Base-by-base conservation (phyloP, 2,797 vertebrate genomes). In the Ctenosaura bakeri region DNA sequence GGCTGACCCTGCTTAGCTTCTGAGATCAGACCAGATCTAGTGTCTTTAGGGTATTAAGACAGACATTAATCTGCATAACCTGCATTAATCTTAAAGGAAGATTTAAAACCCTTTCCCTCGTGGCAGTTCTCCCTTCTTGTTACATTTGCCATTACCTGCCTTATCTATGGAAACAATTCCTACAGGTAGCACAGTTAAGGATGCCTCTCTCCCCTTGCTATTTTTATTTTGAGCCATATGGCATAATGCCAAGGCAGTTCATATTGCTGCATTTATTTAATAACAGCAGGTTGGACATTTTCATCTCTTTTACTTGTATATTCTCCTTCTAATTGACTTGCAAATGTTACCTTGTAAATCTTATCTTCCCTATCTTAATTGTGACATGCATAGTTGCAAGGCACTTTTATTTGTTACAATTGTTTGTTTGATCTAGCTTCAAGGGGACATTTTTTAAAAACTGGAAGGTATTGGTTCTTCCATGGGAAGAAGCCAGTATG, bases 361-460 rank as follows among this genome's bases (percentile, higher is more conserved):
- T 32, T 79, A 54, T 54, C 73, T 66, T 78, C 20, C 54, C 73
- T 78, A 38, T 86, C 42, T 66, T 66, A 83, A 87, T 76, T 88
- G 32, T 52, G 74, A 35, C 73, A 50, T 52, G 56, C 24, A 35
- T 14, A 38, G 20, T 26, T 38, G 24, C 42, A 84, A 89, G 14
- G 14, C n/a, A 6, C 69, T 26, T 74, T 35, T 74, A 54, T 85
- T 18, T 56, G 22, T 74, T n/a, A 8, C 32, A 24, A 22, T n/a
- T 66, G 46, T 52, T 85, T 10, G 50, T 73, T 24, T 13, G 1
- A 2, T 54, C 20, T 24, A 50, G 13, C 71, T 74, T 22, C 50
- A 71, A 86, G 42, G 69, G 32, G 71, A 85, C 18, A 50, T 56
- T 24, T 42, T 35, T 38, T 2, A 66, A 46, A 66, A 29, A 20